Percentiles rank a stretch among this genome's conserved stretches.
Evolutionary conservation across 2,888 invertebrate genomes (phyloP).

Genomic region (Epistrophe eligans): DNA sequence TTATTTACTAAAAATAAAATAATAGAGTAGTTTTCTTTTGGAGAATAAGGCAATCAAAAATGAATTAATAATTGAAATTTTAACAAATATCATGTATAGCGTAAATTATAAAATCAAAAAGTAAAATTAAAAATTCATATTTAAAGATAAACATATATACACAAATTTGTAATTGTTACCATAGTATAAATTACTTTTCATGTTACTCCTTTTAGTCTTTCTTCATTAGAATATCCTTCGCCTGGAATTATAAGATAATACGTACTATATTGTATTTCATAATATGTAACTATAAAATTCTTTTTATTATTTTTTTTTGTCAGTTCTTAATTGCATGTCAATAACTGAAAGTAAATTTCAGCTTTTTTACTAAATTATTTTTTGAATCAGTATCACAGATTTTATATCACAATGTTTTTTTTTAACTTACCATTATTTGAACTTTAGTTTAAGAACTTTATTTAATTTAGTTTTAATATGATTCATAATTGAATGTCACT

Average conservation of each 20-base stretch:
- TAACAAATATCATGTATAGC: neutral
- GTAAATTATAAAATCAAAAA: neutral
- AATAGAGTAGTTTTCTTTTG: neutral
- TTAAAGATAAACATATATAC: neutral
- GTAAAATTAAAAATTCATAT: neutral
- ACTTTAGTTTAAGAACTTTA: slow-evolving; percentile 28
- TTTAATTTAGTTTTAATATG: neutral
- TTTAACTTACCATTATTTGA: slow-evolving; percentile 58
- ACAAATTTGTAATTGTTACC: slow-evolving; percentile 15
- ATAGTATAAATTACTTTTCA: slow-evolving; percentile 37
- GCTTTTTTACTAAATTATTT: neutral
- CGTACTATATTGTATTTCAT: slow-evolving; percentile 37
- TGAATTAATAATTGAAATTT: neutral
- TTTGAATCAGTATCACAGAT: neutral
- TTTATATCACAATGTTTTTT: slow-evolving; percentile 49
- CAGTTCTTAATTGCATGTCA: neutral
- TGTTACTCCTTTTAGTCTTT: slow-evolving; percentile 58
- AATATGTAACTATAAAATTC: slow-evolving; percentile 1
- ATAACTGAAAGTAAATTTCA: neutral
- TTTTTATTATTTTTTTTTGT: neutral
- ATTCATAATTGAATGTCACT: neutral
- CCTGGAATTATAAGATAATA: slow-evolving; percentile 66
- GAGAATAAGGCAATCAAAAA: neutral
- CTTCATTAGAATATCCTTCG: slow-evolving; percentile 58
- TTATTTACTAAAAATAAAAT: neutral